A percentile compares a stretch with the other conserved stretches of the same genome.
Conservation (phyloP, 2,113 vertebrate species). For the Natator depressus region DNA sequence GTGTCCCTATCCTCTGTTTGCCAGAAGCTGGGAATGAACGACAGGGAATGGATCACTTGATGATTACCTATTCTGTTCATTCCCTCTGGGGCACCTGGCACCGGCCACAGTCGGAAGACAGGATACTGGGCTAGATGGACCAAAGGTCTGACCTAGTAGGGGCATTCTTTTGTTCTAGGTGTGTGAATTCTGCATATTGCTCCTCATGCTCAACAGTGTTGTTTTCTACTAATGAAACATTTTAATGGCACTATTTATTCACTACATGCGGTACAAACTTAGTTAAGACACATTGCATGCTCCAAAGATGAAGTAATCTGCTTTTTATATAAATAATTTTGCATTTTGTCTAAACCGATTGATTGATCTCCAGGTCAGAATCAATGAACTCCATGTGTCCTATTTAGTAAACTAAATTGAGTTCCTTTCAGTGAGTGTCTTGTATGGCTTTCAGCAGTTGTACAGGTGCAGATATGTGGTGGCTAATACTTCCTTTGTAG, state of each 20-base stretch:
- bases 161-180: too few relatives aligned
- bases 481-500: background rate
- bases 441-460: background rate
- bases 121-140: too few relatives aligned
- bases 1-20: too few relatives aligned
- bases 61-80: too few relatives aligned
- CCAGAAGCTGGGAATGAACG: too few relatives aligned
- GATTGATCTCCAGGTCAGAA: background rate
- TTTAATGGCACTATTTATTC: background rate
- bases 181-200: background rate
- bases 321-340: background rate
- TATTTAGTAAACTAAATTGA: background rate
- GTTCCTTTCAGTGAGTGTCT: background rate
- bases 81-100: too few relatives aligned
- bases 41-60: too few relatives aligned
- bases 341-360: background rate
- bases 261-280: background rate
- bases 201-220: background rate
- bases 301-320: background rate
- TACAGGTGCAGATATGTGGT: background rate
- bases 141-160: too few relatives aligned
- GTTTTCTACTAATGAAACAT: background rate
- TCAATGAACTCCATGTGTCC: background rate
- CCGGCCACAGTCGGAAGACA: too few relatives aligned
- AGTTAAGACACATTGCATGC: background rate